These are phyloP conservation scores for Acanthacorydalis orientalis DNA, from an alignment of 2,888 invertebrate genomes.

Conservation along the genomic window DNA sequence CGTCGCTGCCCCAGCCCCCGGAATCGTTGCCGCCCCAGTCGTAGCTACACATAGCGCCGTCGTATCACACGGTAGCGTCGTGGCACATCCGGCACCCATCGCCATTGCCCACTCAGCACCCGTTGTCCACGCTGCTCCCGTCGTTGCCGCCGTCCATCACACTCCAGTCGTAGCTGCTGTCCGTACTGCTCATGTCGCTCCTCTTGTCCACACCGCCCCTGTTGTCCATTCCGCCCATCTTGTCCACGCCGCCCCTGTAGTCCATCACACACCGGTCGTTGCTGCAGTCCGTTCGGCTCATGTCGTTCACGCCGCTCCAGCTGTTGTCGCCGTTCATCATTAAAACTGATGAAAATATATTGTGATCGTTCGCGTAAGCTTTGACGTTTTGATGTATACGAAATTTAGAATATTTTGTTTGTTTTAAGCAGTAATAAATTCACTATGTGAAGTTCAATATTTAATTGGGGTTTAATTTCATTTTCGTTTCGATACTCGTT, in stretches of 20 bases:
- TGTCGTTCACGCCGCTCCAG: constrained; percentile 15
- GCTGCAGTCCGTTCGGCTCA: constrained; percentile 11
- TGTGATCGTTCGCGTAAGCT: too few species aligned
- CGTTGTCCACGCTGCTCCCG: constrained; percentile 18
- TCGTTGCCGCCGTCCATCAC: constrained; percentile 12
- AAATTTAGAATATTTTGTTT: too few species aligned
- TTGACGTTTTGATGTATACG: too few species aligned
- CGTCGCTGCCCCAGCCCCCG: constrained; percentile 11
- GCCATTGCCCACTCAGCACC: constrained; percentile 16
- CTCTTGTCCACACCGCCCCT: constrained; percentile 14
- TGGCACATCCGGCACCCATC: constrained; percentile 12
- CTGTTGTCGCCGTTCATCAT: constrained; percentile 7
- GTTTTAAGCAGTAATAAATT: too few species aligned
- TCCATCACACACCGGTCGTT: constrained; percentile 21
- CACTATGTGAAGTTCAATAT: too few species aligned
- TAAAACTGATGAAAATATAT: not conserved
- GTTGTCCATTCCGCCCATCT: constrained; percentile 15
- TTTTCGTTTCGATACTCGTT: too few species aligned
- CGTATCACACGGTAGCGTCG: constrained; percentile 13
- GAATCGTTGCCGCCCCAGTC: constrained; percentile 18
- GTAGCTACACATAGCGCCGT: constrained; percentile 16
- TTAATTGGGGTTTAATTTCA: too few species aligned
- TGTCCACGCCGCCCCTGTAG: constrained; percentile 15
- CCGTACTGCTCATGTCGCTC: constrained; percentile 4
- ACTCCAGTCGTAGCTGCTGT: constrained; percentile 15